Conservation (phyloP, 2,797 vertebrate genomes). For the Enteromius fasciolatus region DNA sequence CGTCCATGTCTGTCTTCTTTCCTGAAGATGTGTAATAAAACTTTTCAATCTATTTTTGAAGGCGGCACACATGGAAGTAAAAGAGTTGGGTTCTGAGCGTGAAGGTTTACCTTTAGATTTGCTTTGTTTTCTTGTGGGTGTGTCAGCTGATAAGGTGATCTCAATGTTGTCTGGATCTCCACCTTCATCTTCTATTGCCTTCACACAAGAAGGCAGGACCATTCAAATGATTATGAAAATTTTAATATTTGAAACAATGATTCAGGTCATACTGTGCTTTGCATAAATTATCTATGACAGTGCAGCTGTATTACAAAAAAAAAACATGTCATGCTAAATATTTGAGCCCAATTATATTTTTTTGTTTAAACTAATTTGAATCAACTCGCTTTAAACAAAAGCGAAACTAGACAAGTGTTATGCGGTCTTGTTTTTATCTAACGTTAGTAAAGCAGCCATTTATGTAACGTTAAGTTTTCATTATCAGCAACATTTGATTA, state of each 20-base stretch:
- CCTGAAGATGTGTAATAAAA: slow-evolving; percentile 70
- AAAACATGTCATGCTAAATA: not conserved
- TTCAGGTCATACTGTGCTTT: not conserved
- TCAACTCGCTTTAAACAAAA: too few species aligned
- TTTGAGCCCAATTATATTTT: not conserved
- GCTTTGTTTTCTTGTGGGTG: slow-evolving; percentile 82
- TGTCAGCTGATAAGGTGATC: slow-evolving; percentile 79
- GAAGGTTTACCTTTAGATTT: slow-evolving; percentile 88
- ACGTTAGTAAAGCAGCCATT: too few species aligned
- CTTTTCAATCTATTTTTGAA: not conserved
- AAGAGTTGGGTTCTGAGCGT: not conserved
- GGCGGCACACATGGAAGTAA: not conserved
- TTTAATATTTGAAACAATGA: not conserved
- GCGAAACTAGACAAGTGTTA: not conserved
- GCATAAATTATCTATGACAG: not conserved
- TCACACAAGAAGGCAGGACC: slow-evolving; percentile 30
- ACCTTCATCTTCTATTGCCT: slow-evolving; percentile 96
- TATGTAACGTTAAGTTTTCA: too few species aligned
- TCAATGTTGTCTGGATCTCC: slow-evolving; percentile 92
- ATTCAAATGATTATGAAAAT: not conserved
- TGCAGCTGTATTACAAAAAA: not conserved
- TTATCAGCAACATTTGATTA: not conserved
- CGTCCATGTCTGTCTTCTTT: slow-evolving; percentile 88
- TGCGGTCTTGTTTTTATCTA: too few species aligned
- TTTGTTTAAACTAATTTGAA: not conserved